Conservation (phyloP, 2,113 vertebrate species). For the Corythoichthys intestinalis region DNA sequence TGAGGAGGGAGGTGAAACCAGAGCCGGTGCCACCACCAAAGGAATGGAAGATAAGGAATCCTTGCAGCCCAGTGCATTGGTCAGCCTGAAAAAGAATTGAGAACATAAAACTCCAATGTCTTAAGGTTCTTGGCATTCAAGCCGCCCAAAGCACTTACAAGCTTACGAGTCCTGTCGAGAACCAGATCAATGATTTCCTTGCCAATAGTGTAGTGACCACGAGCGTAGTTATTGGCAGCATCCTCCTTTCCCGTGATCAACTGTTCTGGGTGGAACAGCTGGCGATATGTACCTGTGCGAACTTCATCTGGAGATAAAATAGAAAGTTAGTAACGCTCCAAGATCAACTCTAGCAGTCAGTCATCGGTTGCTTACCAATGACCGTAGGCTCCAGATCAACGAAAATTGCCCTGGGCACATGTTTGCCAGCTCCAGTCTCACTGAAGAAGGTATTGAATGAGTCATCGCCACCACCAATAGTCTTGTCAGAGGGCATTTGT, state of each 20-base stretch:
- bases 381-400: constrained; percentile 83
- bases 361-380: constrained; percentile 67
- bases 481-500: constrained; percentile 78
- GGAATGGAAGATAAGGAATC: constrained; percentile 82
- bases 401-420: constrained; percentile 79
- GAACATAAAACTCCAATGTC: too few species aligned
- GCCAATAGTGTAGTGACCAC: constrained; percentile 76
- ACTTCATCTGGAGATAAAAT: constrained; percentile 74
- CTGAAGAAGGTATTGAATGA: constrained; percentile 78
- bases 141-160: constrained; percentile 55
- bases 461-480: constrained; percentile 73
- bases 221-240: constrained; percentile 77
- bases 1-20: constrained; percentile 80
- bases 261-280: constrained; percentile 75
- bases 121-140: background rate
- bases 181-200: constrained; percentile 77
- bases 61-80: constrained; percentile 83
- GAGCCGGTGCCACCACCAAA: constrained; percentile 84
- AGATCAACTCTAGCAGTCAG: background rate
- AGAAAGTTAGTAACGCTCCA: background rate
- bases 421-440: constrained; percentile 79
- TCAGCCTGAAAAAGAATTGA: constrained; percentile 67
- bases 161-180: constrained; percentile 78
- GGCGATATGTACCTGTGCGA: constrained; percentile 73
- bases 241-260: constrained; percentile 77